Evolutionary conservation across 2,113 vertebrate species (phyloP), one percentile per base, ranked within the genome.

Genomic region (Colossoma macropomum): DNA sequence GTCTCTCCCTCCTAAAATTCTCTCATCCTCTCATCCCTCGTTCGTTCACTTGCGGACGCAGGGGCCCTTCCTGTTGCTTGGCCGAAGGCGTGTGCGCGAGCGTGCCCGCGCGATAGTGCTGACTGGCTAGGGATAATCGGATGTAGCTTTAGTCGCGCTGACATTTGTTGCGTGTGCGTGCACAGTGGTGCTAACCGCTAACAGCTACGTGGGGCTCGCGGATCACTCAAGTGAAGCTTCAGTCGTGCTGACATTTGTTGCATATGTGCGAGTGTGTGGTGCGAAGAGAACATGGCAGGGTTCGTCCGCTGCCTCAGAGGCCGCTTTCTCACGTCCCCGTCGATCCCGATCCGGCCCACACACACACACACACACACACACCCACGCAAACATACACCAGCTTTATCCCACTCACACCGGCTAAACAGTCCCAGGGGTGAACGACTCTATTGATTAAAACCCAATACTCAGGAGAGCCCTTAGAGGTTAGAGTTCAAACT

Each of bases 401-500:
- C 69, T 81, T 80, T 82, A 45, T 68, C 80, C 63, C 66, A 50
- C 54, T 79, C 52, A 28, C 75, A 80, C 66, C 63, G 76, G 73
- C 73, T 60, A 81, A 81, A 80, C 17, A 66, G 3, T 56, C 68
- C 70, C 79, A 15, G 59, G 38, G 34, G 48, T 48, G 45, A 66
- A 59, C 34, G 52, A n/a, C 68, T 72, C 73, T 80, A 81, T 86
- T 77, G 81, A 83, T 83, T 28, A 45, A 27, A 76, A 38, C 25
- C 17, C 56, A 66, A 45, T 76, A 50, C 68, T 79, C 54, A n/a
- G n/a, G 72, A 83, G 41, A 17, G 59, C 85, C 73, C 62, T 72
- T 80, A 86, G 65, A 84, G 85, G 78, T 76, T 71, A 81, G 54
- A 68, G 59, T 84, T 81, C 68, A 84, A 59, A 60, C 68, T 79